Conservation (phyloP, 2,888 invertebrate species). For the Oasisia sp. region DNA sequence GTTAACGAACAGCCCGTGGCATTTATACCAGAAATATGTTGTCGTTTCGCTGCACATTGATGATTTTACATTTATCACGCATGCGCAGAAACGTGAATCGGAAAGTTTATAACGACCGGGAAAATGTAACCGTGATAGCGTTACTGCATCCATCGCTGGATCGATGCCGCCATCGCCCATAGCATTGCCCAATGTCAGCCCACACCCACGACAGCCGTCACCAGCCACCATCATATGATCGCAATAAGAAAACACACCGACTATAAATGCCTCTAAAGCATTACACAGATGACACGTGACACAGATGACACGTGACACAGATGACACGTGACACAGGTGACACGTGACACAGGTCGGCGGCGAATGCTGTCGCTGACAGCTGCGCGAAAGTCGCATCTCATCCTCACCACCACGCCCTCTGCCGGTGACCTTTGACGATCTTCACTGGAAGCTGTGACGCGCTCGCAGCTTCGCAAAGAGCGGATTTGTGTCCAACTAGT, state of each 20-base stretch:
- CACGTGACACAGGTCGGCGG: background rate
- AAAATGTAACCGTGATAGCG: background rate
- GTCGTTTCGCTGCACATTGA: no score
- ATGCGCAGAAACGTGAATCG: no score
- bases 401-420: background rate
- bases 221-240: background rate
- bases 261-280: background rate
- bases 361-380: background rate
- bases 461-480: conserved; percentile 3
- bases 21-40: no score
- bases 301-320: no score
- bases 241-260: background rate
- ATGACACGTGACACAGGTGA: background rate
- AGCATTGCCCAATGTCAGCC: background rate
- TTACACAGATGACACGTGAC: background rate
- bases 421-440: background rate
- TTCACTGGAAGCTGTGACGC: conserved; percentile 10
- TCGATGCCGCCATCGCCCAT: background rate
- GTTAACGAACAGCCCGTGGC: no score
- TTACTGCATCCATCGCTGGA: background rate
- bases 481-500: conserved; percentile 10
- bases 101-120: no score
- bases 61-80: no score
- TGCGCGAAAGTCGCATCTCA: background rate
- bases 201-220: background rate